Conservation (phyloP, 2,888 invertebrate species). For the Polydrusus cervinus region DNA sequence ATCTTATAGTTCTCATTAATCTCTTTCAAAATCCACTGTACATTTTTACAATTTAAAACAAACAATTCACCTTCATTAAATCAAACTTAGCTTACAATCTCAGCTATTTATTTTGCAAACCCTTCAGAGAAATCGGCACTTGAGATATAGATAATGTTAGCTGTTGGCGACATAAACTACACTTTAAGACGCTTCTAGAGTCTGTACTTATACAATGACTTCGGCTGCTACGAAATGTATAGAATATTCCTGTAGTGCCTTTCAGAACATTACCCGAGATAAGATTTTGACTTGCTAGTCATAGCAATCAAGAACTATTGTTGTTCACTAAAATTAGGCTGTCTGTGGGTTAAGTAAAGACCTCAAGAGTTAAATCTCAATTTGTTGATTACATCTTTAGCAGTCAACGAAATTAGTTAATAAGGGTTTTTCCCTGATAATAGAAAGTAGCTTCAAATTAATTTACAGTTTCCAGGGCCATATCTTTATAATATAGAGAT, state of each 20-base stretch:
- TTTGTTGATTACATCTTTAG: constrained; percentile 25
- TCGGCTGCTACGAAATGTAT: constrained; percentile 2
- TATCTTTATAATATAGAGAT: too few species aligned
- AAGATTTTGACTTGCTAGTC: constrained; percentile 18
- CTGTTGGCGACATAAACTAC: constrained; percentile 17
- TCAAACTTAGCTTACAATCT: neutral
- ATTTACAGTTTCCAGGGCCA: neutral
- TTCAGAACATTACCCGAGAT: constrained; percentile 18
- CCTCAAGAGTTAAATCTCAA: constrained; percentile 8
- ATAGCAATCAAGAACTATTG: constrained; percentile 37
- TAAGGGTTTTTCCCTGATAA: neutral
- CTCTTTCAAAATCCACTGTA: too few species aligned
- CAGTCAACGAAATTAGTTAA: constrained; percentile 5
- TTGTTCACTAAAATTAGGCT: constrained; percentile 36
- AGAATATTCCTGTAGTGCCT: constrained; percentile 29
- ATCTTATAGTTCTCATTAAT: too few species aligned
- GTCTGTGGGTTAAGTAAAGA: constrained; percentile 9
- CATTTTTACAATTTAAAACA: too few species aligned
- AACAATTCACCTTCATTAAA: neutral
- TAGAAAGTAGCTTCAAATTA: neutral
- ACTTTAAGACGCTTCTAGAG: neutral
- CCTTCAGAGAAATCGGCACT: neutral
- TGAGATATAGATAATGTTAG: constrained; percentile 13
- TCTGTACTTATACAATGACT: neutral
- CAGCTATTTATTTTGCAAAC: neutral